Conservation (phyloP, 1,140 invertebrate genomes). For the Drosophila orosa region DNA sequence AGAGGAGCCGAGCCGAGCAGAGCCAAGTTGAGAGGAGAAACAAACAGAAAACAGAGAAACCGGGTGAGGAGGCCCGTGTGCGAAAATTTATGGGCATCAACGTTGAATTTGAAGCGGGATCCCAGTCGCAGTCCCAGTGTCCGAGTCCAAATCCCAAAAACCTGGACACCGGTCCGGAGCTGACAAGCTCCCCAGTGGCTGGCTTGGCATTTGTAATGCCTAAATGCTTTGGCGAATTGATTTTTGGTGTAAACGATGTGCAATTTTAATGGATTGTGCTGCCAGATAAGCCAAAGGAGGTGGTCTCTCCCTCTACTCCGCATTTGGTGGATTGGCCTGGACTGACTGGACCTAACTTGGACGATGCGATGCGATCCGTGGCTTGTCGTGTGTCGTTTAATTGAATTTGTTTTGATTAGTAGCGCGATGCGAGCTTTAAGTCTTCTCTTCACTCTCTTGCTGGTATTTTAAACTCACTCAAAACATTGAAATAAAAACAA, state of each 20-base stretch:
- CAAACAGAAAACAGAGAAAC: constrained; percentile 29
- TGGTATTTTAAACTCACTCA: constrained; percentile 54
- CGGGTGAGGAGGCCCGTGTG: constrained; percentile 50
- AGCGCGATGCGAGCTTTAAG: constrained; percentile 55
- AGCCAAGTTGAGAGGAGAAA: constrained; percentile 18
- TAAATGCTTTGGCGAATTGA: constrained; percentile 84
- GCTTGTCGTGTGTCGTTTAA: constrained; percentile 74
- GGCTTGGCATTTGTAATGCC: constrained; percentile 81
- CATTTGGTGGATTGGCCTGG: not conserved
- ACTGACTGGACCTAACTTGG: constrained; percentile 1
- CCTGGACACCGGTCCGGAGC: constrained; percentile 9
- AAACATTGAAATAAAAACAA: constrained; percentile 7
- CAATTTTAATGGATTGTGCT: constrained; percentile 84
- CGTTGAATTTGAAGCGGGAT: constrained; percentile 77
- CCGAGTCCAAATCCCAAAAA: constrained; percentile 27
- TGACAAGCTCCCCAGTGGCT: constrained; percentile 71
- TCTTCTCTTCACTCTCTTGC: constrained; percentile 17
- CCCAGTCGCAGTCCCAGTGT: constrained; percentile 25
- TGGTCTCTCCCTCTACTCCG: constrained; percentile 6
- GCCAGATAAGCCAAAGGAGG: constrained; percentile 76
- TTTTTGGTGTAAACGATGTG: constrained; percentile 84
- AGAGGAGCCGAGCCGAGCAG: constrained; percentile 13
- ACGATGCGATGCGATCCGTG: constrained; percentile 15
- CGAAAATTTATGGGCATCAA: constrained; percentile 82
- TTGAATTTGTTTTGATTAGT: constrained; percentile 83